Conservation (phyloP, 2,888 invertebrate genomes). For the Ectropis crepuscularia region DNA sequence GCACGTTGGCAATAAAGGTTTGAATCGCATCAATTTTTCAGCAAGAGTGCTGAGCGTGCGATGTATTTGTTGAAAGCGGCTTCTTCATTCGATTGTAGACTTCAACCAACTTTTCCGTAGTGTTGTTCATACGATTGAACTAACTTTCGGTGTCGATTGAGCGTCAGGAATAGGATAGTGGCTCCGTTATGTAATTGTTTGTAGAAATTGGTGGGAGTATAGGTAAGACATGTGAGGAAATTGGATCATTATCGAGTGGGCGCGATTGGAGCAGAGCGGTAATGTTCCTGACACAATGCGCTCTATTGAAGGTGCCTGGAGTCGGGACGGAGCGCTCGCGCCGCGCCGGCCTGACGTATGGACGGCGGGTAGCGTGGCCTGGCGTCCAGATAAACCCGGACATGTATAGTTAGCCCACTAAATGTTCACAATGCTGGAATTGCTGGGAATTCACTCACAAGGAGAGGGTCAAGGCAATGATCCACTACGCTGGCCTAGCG, state of each 20-base stretch:
- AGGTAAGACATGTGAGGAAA: slow-evolving; percentile 21
- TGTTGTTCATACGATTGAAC: background rate
- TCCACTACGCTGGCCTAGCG: too few relatives aligned
- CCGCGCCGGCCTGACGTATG: too few relatives aligned
- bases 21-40: background rate
- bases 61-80: slow-evolving; percentile 24
- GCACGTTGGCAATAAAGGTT: slow-evolving; percentile 3
- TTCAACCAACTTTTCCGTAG: background rate
- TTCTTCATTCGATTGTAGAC: slow-evolving; percentile 26
- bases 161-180: background rate
- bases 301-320: background rate
- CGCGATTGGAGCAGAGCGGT: slow-evolving; percentile 10
- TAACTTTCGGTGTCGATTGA: background rate
- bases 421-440: too few relatives aligned
- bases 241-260: slow-evolving; percentile 34
- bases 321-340: background rate
- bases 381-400: too few relatives aligned
- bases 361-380: too few relatives aligned
- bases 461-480: too few relatives aligned
- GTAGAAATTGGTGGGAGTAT: background rate
- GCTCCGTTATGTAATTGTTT: background rate
- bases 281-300: slow-evolving; percentile 14
- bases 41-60: slow-evolving; percentile 12
- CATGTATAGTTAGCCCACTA: too few relatives aligned
- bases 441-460: too few relatives aligned